phyloP scores from a whole-genome alignment of 2,113 vertebrate species.

The Toxotes jaculatrix region DNA sequence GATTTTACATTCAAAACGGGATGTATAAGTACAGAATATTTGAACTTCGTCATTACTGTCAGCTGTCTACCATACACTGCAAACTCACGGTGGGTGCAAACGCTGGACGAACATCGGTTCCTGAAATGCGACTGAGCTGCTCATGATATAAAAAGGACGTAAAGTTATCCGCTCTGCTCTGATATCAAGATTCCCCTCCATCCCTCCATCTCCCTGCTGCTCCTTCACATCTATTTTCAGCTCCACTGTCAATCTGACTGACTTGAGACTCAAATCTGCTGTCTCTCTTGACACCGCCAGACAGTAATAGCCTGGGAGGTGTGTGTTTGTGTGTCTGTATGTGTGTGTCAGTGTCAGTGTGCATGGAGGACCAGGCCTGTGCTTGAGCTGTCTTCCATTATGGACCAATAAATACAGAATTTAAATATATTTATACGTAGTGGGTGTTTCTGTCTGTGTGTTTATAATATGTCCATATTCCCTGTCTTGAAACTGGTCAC shows the following conservation, averaged over 20 bases:
- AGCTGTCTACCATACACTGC: neutral
- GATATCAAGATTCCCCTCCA: conserved; percentile 69
- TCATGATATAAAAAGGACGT: conserved; percentile 41
- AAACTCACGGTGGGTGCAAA: neutral
- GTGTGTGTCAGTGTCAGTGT: conserved; percentile 9
- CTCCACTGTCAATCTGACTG: conserved; percentile 73
- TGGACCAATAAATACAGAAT: neutral
- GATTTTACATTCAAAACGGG: neutral
- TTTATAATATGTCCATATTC: neutral
- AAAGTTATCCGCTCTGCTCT: conserved; percentile 47
- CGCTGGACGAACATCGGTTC: conserved; percentile 11
- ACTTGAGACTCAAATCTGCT: conserved; percentile 73
- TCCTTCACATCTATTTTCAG: conserved; percentile 76
- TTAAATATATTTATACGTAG: neutral
- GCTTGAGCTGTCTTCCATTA: conserved; percentile 4
- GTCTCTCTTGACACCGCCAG: conserved; percentile 69
- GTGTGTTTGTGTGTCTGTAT: conserved; percentile 19
- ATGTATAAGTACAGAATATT: neutral
- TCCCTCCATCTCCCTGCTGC: conserved; percentile 46
- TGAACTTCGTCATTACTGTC: conserved; percentile 4
- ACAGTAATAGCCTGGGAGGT: conserved; percentile 69
- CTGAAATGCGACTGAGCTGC: conserved; percentile 44
- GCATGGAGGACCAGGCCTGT: conserved; percentile 3
- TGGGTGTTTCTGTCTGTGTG: neutral
- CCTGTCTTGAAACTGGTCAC: neutral